These are phyloP conservation scores for Sericinus montela DNA, from an alignment of 2,888 invertebrate species.

Conservation along the genomic window DNA sequence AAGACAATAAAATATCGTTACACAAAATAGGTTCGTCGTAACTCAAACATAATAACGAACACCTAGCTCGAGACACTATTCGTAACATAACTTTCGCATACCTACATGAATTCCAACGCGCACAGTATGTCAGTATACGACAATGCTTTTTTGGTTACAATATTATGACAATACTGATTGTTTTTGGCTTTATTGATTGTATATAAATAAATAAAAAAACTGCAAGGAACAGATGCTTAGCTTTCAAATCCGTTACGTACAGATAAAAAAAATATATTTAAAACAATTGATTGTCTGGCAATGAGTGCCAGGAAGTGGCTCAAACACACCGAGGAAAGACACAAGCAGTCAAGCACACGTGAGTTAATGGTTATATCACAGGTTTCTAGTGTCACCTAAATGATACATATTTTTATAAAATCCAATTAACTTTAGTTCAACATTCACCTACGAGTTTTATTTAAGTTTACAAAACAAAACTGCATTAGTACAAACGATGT, in stretches of 20 bases:
- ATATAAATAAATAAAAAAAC: conserved; percentile 10
- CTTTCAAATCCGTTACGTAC: background rate
- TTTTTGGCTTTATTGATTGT: conserved; percentile 16
- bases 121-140: conserved; percentile 41
- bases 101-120: conserved; percentile 26
- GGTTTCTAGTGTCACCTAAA: conserved; percentile 71
- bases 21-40: conserved; percentile 55
- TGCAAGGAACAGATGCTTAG: conserved; percentile 7
- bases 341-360: conserved; percentile 63
- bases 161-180: conserved; percentile 16
- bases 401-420: conserved; percentile 45
- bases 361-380: conserved; percentile 73
- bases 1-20: conserved; percentile 77
- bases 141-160: conserved; percentile 55
- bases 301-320: conserved; percentile 24
- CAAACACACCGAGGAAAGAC: conserved; percentile 56
- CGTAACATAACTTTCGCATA: conserved; percentile 46
- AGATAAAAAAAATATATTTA: background rate
- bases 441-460: conserved; percentile 8
- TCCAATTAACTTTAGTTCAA: conserved; percentile 11
- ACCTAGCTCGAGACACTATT: conserved; percentile 26
- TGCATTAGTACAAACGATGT: conserved; percentile 15
- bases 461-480: background rate
- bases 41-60: conserved; percentile 42
- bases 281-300: background rate